These are phyloP conservation scores for Struthio camelus DNA, from an alignment of 2,113 vertebrate genomes.

Conservation along the genomic window DNA sequence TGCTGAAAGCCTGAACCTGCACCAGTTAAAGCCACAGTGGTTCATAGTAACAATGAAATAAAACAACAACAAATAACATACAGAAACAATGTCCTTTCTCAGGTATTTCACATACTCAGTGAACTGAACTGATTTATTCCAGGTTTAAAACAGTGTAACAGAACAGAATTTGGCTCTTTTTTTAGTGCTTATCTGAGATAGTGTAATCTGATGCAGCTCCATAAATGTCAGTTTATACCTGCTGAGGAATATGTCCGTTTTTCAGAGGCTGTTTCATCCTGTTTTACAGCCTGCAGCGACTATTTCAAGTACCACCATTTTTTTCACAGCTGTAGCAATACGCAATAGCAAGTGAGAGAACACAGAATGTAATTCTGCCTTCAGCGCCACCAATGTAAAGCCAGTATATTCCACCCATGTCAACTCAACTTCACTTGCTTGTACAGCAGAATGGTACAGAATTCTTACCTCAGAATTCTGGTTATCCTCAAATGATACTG, in stretches of 20 bases:
- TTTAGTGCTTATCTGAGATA: background rate
- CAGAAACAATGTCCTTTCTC: background rate
- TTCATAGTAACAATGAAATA: constrained; percentile 10
- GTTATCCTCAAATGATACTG: background rate
- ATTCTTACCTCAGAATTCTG: background rate
- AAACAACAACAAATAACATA: background rate
- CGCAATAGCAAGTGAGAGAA: background rate
- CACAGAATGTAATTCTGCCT: background rate
- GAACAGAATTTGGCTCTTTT: background rate
- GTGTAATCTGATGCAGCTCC: background rate
- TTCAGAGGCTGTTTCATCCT: constrained; percentile 11
- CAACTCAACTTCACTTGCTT: background rate
- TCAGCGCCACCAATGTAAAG: background rate
- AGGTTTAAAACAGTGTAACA: background rate
- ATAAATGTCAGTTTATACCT: constrained; percentile 13
- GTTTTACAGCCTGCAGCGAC: background rate
- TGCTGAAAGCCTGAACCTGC: constrained; percentile 26
- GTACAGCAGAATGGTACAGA: background rate
- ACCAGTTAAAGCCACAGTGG: constrained; percentile 43
- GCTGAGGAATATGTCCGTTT: constrained; percentile 5
- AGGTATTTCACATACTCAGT: background rate
- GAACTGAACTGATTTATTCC: background rate
- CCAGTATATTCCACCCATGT: background rate
- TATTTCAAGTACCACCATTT: background rate
- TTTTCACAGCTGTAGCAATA: background rate